Conservation (phyloP, 2,888 invertebrate genomes). For the Pyrrhosoma nymphula region DNA sequence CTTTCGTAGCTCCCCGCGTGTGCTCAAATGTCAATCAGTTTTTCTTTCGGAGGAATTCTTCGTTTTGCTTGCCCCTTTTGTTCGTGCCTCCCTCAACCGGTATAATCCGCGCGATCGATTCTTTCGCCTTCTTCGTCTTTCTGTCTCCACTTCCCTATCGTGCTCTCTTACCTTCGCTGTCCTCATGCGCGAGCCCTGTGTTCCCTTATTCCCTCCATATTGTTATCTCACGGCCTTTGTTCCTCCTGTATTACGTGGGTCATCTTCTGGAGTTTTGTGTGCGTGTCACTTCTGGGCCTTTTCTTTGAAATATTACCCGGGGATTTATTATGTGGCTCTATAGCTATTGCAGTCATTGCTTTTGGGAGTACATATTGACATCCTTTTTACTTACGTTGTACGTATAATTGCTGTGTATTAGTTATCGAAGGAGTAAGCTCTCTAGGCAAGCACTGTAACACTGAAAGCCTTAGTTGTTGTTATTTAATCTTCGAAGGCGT, state of each 20-base stretch:
- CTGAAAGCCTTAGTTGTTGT: too few species aligned
- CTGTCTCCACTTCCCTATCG: background rate
- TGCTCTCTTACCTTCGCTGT: background rate
- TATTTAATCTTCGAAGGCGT: too few species aligned
- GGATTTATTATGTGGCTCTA: background rate
- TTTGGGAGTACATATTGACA: too few species aligned
- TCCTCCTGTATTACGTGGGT: background rate
- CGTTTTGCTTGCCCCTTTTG: background rate
- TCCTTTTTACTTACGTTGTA: too few species aligned
- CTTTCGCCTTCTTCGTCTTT: background rate
- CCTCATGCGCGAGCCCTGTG: background rate
- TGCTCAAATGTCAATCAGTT: constrained; percentile 21
- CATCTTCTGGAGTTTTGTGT: background rate
- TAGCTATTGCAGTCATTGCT: background rate
- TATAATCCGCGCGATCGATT: background rate
- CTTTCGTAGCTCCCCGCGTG: constrained; percentile 24
- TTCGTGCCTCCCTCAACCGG: background rate
- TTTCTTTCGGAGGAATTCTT: constrained; percentile 17
- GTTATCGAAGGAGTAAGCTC: too few species aligned
- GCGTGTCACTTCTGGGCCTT: background rate
- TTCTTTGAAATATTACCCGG: background rate
- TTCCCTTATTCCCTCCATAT: background rate
- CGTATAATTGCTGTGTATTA: too few species aligned
- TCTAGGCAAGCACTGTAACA: too few species aligned
- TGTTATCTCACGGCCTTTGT: background rate